These are phyloP conservation scores for Pelagia noctiluca DNA, from an alignment of 30 jellyfish, hydroid and myxozoan species.

Conservation along the genomic window DNA sequence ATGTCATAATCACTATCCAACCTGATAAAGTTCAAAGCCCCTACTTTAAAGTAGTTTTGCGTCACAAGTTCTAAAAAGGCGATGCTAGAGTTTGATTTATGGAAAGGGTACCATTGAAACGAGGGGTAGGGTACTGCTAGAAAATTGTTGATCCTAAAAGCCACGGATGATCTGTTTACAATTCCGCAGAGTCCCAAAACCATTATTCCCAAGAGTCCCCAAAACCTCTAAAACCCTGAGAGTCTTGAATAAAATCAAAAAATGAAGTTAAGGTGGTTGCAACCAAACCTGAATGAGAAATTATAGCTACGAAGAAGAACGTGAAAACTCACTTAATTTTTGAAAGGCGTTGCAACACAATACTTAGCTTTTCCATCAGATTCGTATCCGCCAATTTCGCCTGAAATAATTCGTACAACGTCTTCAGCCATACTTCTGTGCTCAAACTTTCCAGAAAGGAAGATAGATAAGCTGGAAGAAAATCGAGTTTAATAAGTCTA, in stretches of 20 bases:
- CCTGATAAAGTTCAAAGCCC: not conserved
- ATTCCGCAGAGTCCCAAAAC: too few species aligned
- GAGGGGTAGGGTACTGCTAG: too few species aligned
- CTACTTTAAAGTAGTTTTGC: too few species aligned
- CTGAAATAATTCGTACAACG: constrained; percentile 57
- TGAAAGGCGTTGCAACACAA: constrained; percentile 78
- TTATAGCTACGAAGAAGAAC: not conserved
- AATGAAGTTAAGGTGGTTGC: not conserved
- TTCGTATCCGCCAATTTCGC: constrained; percentile 41
- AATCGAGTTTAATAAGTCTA: not conserved
- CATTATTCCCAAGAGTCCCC: not conserved
- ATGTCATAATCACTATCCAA: not conserved
- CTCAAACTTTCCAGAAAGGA: constrained; percentile 72
- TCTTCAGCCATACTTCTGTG: constrained; percentile 69
- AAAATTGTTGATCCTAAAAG: too few species aligned
- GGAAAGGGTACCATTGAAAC: too few species aligned
- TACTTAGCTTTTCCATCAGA: constrained; percentile 75
- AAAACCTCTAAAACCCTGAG: not conserved
- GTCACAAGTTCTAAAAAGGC: too few species aligned
- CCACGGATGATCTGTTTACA: too few species aligned
- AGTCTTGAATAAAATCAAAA: not conserved
- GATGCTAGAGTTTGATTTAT: too few species aligned
- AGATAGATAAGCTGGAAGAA: constrained; percentile 59
- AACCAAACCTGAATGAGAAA: not conserved
- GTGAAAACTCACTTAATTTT: constrained; percentile 55